These are phyloP conservation scores for Sebastes flavidus DNA, from an alignment of 2,797 vertebrate species.

Conservation along the genomic window DNA sequence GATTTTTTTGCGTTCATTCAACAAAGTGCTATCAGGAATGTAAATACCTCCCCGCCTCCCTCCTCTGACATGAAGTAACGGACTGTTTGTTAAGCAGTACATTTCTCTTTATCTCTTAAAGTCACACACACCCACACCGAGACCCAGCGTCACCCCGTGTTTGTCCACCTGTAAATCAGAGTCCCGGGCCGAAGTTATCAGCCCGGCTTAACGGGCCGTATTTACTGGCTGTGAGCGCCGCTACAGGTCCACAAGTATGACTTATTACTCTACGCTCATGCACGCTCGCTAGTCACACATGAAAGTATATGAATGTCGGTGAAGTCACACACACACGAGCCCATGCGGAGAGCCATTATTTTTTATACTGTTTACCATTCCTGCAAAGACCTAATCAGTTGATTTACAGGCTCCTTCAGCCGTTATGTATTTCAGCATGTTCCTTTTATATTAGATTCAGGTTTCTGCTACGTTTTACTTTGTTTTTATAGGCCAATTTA, in stretches of 20 bases:
- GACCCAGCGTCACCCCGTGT: conserved; percentile 27
- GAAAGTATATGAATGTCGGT: conserved; percentile 39
- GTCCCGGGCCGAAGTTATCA: conserved; percentile 36
- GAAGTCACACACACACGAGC: conserved; percentile 47
- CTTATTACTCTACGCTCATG: conserved; percentile 44
- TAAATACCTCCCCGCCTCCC: not conserved
- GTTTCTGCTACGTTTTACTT: conserved; percentile 49
- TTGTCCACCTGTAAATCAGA: conserved; percentile 67
- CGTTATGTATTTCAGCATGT: conserved; percentile 38
- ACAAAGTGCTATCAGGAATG: not conserved
- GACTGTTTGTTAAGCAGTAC: not conserved
- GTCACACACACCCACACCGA: not conserved
- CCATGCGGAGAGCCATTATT: conserved; percentile 43
- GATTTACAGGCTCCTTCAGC: conserved; percentile 58
- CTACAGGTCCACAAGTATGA: conserved; percentile 50
- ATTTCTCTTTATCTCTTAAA: conserved; percentile 12
- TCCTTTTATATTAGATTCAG: conserved; percentile 57
- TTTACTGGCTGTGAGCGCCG: conserved; percentile 60
- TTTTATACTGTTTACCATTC: conserved; percentile 61
- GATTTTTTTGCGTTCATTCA: not conserved
- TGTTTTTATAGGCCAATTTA: conserved; percentile 65
- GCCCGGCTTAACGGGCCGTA: conserved; percentile 44
- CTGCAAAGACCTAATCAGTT: conserved; percentile 53
- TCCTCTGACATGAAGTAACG: not conserved
- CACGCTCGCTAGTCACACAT: conserved; percentile 32